phyloP scores from a whole-genome alignment of 2,888 invertebrate genomes.

The Silvanus unidentatus region DNA sequence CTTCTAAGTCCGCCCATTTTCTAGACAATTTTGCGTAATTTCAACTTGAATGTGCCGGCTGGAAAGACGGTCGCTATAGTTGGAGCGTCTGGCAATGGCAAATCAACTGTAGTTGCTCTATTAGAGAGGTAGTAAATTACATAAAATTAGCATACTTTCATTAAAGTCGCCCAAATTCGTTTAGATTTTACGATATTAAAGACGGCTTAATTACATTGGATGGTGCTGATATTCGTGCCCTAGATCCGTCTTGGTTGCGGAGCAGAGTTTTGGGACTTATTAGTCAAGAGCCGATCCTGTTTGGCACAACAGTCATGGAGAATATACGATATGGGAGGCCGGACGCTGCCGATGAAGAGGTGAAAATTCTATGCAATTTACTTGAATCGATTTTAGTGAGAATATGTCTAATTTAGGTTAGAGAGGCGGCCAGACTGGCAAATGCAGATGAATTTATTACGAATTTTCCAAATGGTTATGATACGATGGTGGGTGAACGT shows the following conservation, averaged over 20 bases:
- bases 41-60: slow-evolving; percentile 74
- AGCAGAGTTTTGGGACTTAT: slow-evolving; percentile 80
- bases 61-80: slow-evolving; percentile 91
- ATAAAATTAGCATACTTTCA: slow-evolving; percentile 3
- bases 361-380: slow-evolving; percentile 39
- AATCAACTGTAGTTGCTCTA: slow-evolving; percentile 85
- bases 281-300: slow-evolving; percentile 89
- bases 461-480: slow-evolving; percentile 75
- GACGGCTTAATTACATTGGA: slow-evolving; percentile 70
- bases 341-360: slow-evolving; percentile 63
- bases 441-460: slow-evolving; percentile 89
- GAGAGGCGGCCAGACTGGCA: slow-evolving; percentile 75
- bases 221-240: slow-evolving; percentile 59
- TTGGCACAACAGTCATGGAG: slow-evolving; percentile 85
- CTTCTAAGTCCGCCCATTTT: neutral
- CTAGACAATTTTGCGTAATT: slow-evolving; percentile 51
- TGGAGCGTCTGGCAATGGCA: slow-evolving; percentile 90
- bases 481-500: slow-evolving; percentile 83
- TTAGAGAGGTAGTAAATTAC: slow-evolving; percentile 63
- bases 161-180: slow-evolving; percentile 13
- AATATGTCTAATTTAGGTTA: slow-evolving; percentile 51
- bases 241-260: slow-evolving; percentile 82
- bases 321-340: slow-evolving; percentile 89
- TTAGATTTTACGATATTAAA: slow-evolving; percentile 75
- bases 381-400: neutral